phyloP scores from a whole-genome alignment of 53 echinoderm and acorn worm species.

The Actinopyga echinites region DNA sequence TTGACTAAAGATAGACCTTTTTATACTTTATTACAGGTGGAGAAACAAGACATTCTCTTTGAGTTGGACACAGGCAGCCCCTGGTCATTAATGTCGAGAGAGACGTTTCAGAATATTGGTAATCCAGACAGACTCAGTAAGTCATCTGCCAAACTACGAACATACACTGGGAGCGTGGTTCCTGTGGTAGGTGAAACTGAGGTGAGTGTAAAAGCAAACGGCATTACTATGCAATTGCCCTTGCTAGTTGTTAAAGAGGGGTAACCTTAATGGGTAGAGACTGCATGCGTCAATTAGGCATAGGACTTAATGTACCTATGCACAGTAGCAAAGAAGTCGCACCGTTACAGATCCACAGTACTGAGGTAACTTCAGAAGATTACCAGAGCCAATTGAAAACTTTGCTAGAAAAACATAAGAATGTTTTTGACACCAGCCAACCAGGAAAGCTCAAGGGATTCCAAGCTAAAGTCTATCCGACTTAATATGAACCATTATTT shows the following conservation, averaged over 20 bases:
- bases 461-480: slow-evolving; percentile 59
- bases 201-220: slow-evolving; percentile 42
- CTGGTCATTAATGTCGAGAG: slow-evolving; percentile 20
- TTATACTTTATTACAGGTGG: neutral
- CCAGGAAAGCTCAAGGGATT: slow-evolving; percentile 27
- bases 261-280: slow-evolving; percentile 57
- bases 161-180: slow-evolving; percentile 39
- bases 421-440: slow-evolving; percentile 33
- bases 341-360: neutral
- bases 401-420: neutral
- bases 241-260: slow-evolving; percentile 57
- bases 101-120: slow-evolving; percentile 4
- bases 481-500: slow-evolving; percentile 30
- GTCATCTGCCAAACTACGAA: slow-evolving; percentile 4
- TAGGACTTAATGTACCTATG: neutral
- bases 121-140: neutral
- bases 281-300: slow-evolving; percentile 46
- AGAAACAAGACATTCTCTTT: neutral
- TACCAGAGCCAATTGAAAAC: neutral
- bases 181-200: slow-evolving; percentile 43
- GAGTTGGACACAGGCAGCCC: slow-evolving; percentile 62
- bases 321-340: neutral
- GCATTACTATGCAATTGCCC: slow-evolving; percentile 6
- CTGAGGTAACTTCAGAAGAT: neutral
- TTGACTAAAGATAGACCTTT: neutral